phyloP scores from a whole-genome alignment of 2,888 invertebrate species.

The Amphipoea lucens region DNA sequence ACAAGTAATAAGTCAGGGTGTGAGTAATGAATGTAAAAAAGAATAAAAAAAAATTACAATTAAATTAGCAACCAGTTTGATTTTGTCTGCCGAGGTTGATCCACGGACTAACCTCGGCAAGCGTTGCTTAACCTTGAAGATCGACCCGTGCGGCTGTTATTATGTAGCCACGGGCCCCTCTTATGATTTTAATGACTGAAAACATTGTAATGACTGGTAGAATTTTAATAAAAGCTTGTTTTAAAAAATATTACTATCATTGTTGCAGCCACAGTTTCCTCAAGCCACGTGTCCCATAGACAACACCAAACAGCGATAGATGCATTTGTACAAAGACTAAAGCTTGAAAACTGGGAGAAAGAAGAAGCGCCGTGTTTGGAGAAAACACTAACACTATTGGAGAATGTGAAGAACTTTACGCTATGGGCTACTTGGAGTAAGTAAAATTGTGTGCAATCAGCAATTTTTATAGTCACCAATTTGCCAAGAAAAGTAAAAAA shows the following conservation, averaged over 20 bases:
- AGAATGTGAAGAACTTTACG: slow-evolving; percentile 59
- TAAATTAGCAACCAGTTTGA: too few relatives aligned
- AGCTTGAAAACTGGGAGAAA: slow-evolving; percentile 37
- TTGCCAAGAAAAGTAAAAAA: not conserved
- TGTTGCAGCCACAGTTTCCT: slow-evolving; percentile 16
- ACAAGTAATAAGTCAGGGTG: too few relatives aligned
- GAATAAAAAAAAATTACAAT: too few relatives aligned
- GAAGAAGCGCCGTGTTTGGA: slow-evolving; percentile 51
- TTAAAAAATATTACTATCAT: not conserved
- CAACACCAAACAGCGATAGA: slow-evolving; percentile 2
- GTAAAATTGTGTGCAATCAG: not conserved
- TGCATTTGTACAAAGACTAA: slow-evolving; percentile 24
- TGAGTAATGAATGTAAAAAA: too few relatives aligned
- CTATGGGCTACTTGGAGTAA: slow-evolving; percentile 62
- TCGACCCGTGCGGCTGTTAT: not conserved
- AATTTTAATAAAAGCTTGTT: not conserved
- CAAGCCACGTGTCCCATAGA: not conserved
- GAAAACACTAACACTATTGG: slow-evolving; percentile 37
- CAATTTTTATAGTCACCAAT: not conserved
- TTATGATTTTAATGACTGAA: not conserved
- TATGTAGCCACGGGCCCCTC: not conserved
- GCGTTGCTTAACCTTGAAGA: not conserved
- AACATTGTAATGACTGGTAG: not conserved
- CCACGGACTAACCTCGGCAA: not conserved
- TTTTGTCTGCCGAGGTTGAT: too few relatives aligned